These are phyloP conservation scores for Embiotoca jacksoni DNA, from an alignment of 2,113 vertebrate species.

Conservation along the genomic window DNA sequence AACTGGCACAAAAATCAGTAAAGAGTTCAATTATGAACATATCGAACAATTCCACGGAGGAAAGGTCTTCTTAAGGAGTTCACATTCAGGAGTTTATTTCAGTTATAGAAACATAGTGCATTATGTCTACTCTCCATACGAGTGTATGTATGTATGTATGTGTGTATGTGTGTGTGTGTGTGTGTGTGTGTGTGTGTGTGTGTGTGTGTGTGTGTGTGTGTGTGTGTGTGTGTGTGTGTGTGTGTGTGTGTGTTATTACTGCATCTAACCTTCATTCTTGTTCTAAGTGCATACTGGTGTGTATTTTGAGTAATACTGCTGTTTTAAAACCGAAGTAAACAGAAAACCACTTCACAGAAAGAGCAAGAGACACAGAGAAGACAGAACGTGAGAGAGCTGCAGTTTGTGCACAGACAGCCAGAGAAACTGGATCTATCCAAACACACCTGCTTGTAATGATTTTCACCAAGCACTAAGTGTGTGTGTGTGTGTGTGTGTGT, in stretches of 20 bases:
- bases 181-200: background rate
- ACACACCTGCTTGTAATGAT: constrained; percentile 63
- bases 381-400: background rate
- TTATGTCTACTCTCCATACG: too few relatives aligned
- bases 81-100: too few relatives aligned
- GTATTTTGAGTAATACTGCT: constrained; percentile 5
- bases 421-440: constrained; percentile 51
- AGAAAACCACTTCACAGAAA: constrained; percentile 21
- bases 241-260: background rate
- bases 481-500: background rate
- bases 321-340: background rate
- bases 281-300: background rate
- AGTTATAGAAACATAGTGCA: too few relatives aligned
- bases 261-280: background rate
- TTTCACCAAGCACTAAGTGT: constrained; percentile 21
- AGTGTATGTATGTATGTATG: too few relatives aligned
- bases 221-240: background rate
- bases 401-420: constrained; percentile 5
- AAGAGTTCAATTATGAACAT: too few relatives aligned
- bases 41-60: too few relatives aligned
- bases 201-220: too few relatives aligned
- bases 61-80: too few relatives aligned
- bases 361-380: background rate
- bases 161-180: background rate
- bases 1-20: too few relatives aligned